Evolutionary conservation across 1,140 invertebrate genomes (phyloP), one percentile per base, ranked within the genome.

Genomic region (Drosophila littoralis): DNA sequence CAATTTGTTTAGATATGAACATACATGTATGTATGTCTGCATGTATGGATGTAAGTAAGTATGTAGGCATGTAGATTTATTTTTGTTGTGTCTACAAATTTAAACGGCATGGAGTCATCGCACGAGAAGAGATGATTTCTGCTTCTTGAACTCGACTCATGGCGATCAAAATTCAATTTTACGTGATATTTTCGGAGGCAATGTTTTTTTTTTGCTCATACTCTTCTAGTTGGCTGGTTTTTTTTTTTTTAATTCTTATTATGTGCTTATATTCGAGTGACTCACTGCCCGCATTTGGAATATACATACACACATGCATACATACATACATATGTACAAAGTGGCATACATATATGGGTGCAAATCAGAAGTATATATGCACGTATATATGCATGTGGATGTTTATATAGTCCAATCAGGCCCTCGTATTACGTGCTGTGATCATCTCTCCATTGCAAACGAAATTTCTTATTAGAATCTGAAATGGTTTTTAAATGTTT

Each of bases 1-100:
- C 43, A 22, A 63, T 75, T 82, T 78, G 70, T 78, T 83, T 76
- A 78, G 60, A 79, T 33, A 35, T 13, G 7, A 28, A 43, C 2
- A 15, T n/a, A 15, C 7, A 43, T 8, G 2, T 33, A 7, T 10
- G 9, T 32, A 51, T 9, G 9, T 59, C 4, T 45, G 7, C 15
- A 51, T 9, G 50, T 9, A 40, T 17, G 10, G 28, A n/a, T 32
- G 10, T 22, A 32, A 7, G 50, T 9, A 40, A n/a, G 10, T 36
- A n/a, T 32, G 10, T 22, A 32, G 7, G 6, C 38, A 8, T 15
- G 28, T 54, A 63, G 36, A 33, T 33, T 8, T 60, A 63, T 65
- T 70, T 38, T 57, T 71, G 33, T 28, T 40, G 7, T 63, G 52
- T 46, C 46, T 72, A 65, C 61, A 46, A 71, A 71, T 57, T 58